Evolutionary conservation across 2,797 vertebrate species (phyloP).

Genomic region (Leptodactylus fallax): DNA sequence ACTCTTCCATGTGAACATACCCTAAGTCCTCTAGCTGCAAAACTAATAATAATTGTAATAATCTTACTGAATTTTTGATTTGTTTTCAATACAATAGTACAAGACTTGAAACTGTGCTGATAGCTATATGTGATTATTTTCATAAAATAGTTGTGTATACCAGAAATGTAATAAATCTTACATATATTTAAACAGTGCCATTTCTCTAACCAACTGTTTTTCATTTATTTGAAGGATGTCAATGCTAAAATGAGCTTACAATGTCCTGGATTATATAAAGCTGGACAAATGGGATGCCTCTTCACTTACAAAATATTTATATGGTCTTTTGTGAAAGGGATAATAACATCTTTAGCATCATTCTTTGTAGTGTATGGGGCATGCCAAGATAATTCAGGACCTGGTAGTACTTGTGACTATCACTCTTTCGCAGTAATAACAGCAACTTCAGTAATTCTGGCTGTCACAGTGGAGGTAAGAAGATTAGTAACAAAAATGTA

Average conservation of each 20-base stretch:
- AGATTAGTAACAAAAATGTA: background rate
- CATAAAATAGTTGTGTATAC: too few relatives aligned
- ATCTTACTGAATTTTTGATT: too few relatives aligned
- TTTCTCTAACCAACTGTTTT: too few relatives aligned
- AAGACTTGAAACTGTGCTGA: too few relatives aligned
- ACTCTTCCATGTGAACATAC: too few relatives aligned
- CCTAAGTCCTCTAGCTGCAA: too few relatives aligned
- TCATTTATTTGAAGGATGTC: conserved; percentile 76
- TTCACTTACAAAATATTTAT: conserved; percentile 79
- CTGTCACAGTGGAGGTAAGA: conserved; percentile 82
- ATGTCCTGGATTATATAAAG: conserved; percentile 81
- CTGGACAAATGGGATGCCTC: conserved; percentile 79
- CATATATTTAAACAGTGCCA: too few relatives aligned
- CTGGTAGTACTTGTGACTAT: conserved; percentile 71
- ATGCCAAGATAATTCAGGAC: conserved; percentile 70
- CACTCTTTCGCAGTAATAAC: conserved; percentile 85
- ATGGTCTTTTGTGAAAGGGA: conserved; percentile 77
- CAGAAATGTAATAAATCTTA: too few relatives aligned
- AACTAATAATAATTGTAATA: too few relatives aligned
- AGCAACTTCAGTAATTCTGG: conserved; percentile 78
- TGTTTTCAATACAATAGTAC: too few relatives aligned
- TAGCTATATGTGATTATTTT: too few relatives aligned
- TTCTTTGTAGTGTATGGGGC: conserved; percentile 84
- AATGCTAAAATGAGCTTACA: conserved; percentile 80
- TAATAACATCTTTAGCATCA: conserved; percentile 80